Evolutionary conservation across 2,113 vertebrate genomes (phyloP), one percentile per base, ranked within the genome.

Genomic region (Otis tarda): DNA sequence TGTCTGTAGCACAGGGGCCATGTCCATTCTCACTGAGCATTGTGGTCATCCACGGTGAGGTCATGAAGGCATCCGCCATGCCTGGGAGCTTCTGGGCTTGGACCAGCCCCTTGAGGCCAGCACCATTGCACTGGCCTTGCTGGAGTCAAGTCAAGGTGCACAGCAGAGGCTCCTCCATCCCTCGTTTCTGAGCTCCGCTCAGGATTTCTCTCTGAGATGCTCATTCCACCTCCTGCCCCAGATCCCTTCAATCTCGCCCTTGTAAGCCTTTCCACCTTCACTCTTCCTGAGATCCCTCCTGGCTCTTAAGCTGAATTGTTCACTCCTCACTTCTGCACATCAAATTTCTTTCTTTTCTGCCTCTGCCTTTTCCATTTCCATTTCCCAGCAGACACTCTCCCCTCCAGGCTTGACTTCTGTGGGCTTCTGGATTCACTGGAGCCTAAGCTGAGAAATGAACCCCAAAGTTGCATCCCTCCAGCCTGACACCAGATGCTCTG

Each of bases 1-100:
- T 0, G 0, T 45, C 56, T 1, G 3, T 17, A 67, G 33, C 64
- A 82, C 20, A 17, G 47, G 41, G 57, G 3, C 31, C 0, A 0
- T 50, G 43, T 22, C 53, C 57, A 11, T 82, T n/a, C 47, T 84
- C 41, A 64, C 49, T 57, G 73, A 60, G 23, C 27, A 16, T 41
- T 16, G 5, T 25, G 64, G 43, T 47, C 56, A 52, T 8, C 30
- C 69, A 14, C 0, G 0, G 31, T 14, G 57, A 91, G 12, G 23
- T 74, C 61, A 2, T 2, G 55, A 19, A 57, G 71, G 27, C 52
- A 65, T 10, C 9, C 37, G 74, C 56, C 43, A 82, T 2, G 7
- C 30, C 30, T 68, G 77, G 17, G 15, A 81, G 14, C 37, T 70
- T 60, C 83, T 91, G 33, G n/a, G 21, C 43, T 64, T 47, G 23